Evolutionary conservation across 2,888 invertebrate species (phyloP).

Genomic region (Timema podura): DNA sequence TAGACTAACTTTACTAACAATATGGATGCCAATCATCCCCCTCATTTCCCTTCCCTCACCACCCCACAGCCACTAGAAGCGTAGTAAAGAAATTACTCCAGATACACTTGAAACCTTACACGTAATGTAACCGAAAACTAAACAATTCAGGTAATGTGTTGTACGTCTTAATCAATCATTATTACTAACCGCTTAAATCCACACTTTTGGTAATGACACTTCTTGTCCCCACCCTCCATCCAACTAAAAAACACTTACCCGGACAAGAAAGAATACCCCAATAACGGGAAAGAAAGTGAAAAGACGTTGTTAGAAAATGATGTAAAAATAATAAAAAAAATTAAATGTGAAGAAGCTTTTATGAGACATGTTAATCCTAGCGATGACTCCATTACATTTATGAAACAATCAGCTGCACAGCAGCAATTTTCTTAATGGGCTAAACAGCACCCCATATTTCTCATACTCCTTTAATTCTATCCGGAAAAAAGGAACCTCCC

Average conservation of each 20-base stretch:
- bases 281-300: slow-evolving; percentile 3
- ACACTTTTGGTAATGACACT: slow-evolving; percentile 16
- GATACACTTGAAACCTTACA: too few species aligned
- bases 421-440: slow-evolving; percentile 16
- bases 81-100: too few species aligned
- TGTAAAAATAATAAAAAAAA: not conserved
- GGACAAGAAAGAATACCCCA: too few species aligned
- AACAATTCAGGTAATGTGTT: slow-evolving; percentile 12
- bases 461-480: too few species aligned
- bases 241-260: not conserved
- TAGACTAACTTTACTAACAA: too few species aligned
- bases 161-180: slow-evolving; percentile 16
- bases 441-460: not conserved
- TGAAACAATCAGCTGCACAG: slow-evolving; percentile 11
- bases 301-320: slow-evolving; percentile 12
- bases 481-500: too few species aligned
- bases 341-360: not conserved
- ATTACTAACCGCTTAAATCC: slow-evolving; percentile 6
- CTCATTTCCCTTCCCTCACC: too few species aligned
- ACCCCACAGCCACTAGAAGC: too few species aligned
- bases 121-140: not conserved
- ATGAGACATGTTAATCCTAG: slow-evolving; percentile 11
- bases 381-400: slow-evolving; percentile 16
- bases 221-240: not conserved
- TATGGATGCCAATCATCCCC: too few species aligned